Evolutionary conservation across 2,113 vertebrate genomes (phyloP).

Genomic region (Sprattus sprattus): DNA sequence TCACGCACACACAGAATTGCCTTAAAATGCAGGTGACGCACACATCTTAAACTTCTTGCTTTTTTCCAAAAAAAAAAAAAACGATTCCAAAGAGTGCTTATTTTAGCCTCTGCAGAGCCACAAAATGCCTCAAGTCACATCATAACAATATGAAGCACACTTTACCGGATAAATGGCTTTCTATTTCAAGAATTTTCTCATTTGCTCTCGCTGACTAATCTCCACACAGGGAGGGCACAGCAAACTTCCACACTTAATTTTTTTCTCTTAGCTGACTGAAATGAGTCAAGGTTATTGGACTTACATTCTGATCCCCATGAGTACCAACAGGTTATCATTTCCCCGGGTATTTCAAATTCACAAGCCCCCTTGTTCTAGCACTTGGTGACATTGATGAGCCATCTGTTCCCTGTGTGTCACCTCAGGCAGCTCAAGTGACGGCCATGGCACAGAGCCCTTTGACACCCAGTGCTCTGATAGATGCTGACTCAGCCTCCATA

Average conservation of each 20-base stretch:
- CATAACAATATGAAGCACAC: background rate
- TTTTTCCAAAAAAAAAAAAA: background rate
- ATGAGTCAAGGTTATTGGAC: conserved; percentile 24
- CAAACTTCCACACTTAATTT: background rate
- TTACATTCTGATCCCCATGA: background rate
- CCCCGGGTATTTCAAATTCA: background rate
- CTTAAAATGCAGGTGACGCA: background rate
- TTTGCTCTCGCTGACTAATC: background rate
- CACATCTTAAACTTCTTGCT: background rate
- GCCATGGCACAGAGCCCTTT: conserved; percentile 17
- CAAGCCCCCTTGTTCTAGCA: conserved; percentile 10
- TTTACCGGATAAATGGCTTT: background rate
- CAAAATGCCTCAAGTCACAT: background rate
- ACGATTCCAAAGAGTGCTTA: background rate
- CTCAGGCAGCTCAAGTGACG: conserved; percentile 31
- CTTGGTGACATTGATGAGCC: conserved; percentile 49
- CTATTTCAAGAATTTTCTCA: background rate
- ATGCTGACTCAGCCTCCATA: conserved; percentile 37
- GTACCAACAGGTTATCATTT: background rate
- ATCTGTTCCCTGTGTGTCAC: conserved; percentile 45
- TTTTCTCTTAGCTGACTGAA: conserved; percentile 26
- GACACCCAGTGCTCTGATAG: conserved; percentile 30
- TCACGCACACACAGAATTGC: background rate
- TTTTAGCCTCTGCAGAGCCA: background rate
- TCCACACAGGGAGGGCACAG: background rate